Evolutionary conservation across 2,888 invertebrate genomes (phyloP).

Genomic region (Agrochola lychnidis): DNA sequence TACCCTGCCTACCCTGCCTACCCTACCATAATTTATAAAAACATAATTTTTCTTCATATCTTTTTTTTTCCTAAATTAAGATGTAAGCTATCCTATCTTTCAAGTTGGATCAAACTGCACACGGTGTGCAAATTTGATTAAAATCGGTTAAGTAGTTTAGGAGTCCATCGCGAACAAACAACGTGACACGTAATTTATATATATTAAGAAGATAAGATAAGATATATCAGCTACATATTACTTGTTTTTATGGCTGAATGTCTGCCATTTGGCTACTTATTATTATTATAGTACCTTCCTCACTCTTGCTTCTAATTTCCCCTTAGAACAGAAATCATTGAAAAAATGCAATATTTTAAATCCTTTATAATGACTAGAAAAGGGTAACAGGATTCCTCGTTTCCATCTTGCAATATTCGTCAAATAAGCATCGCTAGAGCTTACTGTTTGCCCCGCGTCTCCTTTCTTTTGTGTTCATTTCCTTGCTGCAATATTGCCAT

Average conservation of each 20-base stretch:
- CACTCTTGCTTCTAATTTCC: not conserved
- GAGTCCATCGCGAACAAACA: no score
- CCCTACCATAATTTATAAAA: no score
- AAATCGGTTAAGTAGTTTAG: no score
- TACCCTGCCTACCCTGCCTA: no score
- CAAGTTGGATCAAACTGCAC: no score
- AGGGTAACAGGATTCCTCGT: not conserved
- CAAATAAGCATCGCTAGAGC: constrained; percentile 35
- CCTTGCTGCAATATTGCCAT: constrained; percentile 81
- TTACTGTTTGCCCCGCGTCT: constrained; percentile 64
- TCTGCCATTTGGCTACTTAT: not conserved
- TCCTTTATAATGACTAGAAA: not conserved
- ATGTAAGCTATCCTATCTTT: no score
- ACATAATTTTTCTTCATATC: no score
- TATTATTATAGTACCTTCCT: no score
- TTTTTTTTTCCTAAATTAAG: no score
- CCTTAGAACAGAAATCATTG: not conserved
- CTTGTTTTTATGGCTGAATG: not conserved
- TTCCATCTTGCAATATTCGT: constrained; percentile 23
- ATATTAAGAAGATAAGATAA: no score
- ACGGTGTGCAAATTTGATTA: no score
- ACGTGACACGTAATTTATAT: no score
- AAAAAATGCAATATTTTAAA: not conserved
- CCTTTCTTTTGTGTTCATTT: constrained; percentile 80
- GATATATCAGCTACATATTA: not conserved